Evolutionary conservation across 2,797 vertebrate species (phyloP).

Genomic region (Peromyscus aztecus): DNA sequence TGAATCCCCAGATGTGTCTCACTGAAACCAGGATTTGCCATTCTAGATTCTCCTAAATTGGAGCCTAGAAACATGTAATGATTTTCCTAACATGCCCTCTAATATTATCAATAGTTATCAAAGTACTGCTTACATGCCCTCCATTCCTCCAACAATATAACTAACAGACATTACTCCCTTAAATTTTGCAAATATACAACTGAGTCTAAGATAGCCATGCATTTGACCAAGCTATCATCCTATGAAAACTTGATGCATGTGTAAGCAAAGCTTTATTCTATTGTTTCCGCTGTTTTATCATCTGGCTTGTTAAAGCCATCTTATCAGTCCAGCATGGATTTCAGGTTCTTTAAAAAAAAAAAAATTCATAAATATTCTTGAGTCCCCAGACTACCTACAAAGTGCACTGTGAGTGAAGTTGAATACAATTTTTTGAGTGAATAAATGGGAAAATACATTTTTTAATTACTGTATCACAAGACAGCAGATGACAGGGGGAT

Average conservation of each 20-base stretch:
- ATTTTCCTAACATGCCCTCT: not conserved
- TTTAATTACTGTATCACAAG: constrained; percentile 58
- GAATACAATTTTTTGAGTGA: constrained; percentile 49
- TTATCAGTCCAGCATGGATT: not conserved
- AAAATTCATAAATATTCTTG: not conserved
- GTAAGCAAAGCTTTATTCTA: not conserved
- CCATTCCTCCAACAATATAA: not conserved
- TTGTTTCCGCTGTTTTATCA: not conserved
- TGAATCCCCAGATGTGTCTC: not conserved
- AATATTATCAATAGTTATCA: not conserved
- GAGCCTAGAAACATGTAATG: not conserved
- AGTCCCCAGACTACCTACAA: not conserved
- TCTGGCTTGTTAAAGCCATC: constrained; percentile 18
- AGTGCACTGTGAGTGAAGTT: not conserved
- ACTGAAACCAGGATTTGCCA: too few relatives aligned
- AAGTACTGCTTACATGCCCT: not conserved
- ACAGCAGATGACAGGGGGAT: constrained; percentile 6
- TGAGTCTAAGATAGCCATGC: not conserved
- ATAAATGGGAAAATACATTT: constrained; percentile 5
- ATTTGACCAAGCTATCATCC: not conserved
- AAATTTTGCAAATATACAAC: not conserved
- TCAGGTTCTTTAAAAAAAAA: not conserved
- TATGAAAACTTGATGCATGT: not conserved
- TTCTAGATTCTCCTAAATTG: not conserved
- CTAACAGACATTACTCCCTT: not conserved